Base-by-base conservation (phyloP, 2,113 vertebrate genomes). In the Saguinus imperator region DNA sequence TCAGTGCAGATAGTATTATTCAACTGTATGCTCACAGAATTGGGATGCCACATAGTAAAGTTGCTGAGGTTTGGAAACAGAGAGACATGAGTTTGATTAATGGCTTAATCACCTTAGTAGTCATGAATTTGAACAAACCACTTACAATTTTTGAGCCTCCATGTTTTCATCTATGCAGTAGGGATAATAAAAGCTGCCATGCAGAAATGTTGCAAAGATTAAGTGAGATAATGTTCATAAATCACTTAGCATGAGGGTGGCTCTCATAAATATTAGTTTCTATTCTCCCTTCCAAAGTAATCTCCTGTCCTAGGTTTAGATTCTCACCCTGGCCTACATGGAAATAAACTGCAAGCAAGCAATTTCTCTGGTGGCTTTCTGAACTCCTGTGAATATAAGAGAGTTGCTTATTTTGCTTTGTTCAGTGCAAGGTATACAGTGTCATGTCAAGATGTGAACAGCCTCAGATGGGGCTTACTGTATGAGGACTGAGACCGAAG, bases 101-200 rank as follows among this genome's bases (percentile, higher is more conserved):
- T 82, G 40, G 6, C 35, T 79, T 92, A 88, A 70, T 85, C 57
- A 76, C 18, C 83, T 87, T 37, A 73, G 37, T 77, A 83, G n/a
- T 32, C 50, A 40, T 79, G 25, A 72, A 86, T 96, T 85, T 95
- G 58, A 70, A 29, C 52, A 93, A 95, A 40, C 70, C 37, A 61
- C 4, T 81, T 29, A 87, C 57, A 7, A 73, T 92, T 43, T 32
- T 66, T 81, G 82, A 81, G 35, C 10, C 43, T 88, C 57, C 57
- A 13, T 32, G 6, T 37, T 77, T 57, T 87, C 35, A 79, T 48
- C 45, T 61, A n/a, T 94, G 29, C 90, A 80, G 76, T 40, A 76
- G 5, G 77, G 14, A 35, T 83, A 68, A 85, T 20, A 57, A 85
- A 82, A 84, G 21, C 50, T 91, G 21, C 45, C 57, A 58, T 81